Evolutionary conservation across 2,888 invertebrate genomes (phyloP).

Genomic region (Liopterus haemorrhoidalis): DNA sequence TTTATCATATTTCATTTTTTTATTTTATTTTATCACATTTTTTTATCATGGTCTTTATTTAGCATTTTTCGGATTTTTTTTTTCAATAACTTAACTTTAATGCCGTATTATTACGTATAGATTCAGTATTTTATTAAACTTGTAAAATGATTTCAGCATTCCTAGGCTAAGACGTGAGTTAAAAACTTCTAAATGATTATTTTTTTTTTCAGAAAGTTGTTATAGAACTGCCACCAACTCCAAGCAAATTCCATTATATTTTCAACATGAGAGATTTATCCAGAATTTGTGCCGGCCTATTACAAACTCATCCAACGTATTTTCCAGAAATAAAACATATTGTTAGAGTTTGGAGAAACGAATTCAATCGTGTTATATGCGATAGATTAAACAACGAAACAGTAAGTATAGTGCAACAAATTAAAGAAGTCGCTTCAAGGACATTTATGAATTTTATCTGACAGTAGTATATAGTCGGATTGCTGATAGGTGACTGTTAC

Average conservation of each 20-base stretch:
- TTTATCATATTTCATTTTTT: too few species aligned
- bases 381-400: slow-evolving; percentile 72
- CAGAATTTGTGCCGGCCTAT: slow-evolving; percentile 74
- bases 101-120: too few species aligned
- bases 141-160: too few species aligned
- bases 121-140: too few species aligned
- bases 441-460: slow-evolving; percentile 1
- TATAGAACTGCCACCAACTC: slow-evolving; percentile 79
- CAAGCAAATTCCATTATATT: slow-evolving; percentile 90
- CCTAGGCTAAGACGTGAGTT: too few species aligned
- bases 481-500: neutral
- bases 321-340: slow-evolving; percentile 65
- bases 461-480: too few species aligned
- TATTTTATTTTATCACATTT: too few species aligned
- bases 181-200: too few species aligned
- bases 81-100: neutral
- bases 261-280: slow-evolving; percentile 90
- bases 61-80: slow-evolving; percentile 5
- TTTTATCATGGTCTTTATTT: too few species aligned
- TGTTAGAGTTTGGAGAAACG: slow-evolving; percentile 85
- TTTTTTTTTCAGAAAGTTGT: slow-evolving; percentile 55
- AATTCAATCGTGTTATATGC: slow-evolving; percentile 78
- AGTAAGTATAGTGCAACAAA: too few species aligned
- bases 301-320: slow-evolving; percentile 65
- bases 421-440: too few species aligned